A percentile compares a stretch with the other conserved stretches of the same genome.
phyloP scores from a whole-genome alignment of 30 jellyfish, hydroid and myxozoan genomes.

The Catostylus mosaicus region DNA sequence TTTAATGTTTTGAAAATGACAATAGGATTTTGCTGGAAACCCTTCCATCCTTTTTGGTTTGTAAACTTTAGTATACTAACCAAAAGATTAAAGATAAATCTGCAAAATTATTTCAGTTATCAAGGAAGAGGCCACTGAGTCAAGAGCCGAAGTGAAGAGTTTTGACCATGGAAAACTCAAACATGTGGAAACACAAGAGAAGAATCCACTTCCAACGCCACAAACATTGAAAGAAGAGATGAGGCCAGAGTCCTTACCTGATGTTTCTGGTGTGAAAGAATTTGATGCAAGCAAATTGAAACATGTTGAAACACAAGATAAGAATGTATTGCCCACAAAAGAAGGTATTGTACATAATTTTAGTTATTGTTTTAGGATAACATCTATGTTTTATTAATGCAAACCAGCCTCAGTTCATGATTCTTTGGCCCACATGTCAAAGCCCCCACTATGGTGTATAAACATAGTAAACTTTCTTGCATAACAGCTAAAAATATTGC shows the following conservation, averaged over 20 bases:
- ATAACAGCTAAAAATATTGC: no score
- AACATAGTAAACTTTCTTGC: no score
- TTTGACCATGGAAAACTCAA: constrained; percentile 76
- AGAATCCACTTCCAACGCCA: constrained; percentile 90
- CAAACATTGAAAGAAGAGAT: constrained; percentile 82
- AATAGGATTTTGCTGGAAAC: no score
- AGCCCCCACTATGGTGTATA: no score
- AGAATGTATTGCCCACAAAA: constrained; percentile 36
- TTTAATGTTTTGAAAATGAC: no score
- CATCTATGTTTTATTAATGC: no score
- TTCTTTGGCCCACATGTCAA: no score
- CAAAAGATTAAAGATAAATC: no score
- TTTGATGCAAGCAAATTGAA: constrained; percentile 76
- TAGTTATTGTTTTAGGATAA: neutral
- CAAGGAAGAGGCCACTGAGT: constrained; percentile 68
- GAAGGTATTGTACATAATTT: constrained; percentile 43
- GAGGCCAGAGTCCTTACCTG: constrained; percentile 87
- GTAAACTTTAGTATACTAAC: no score
- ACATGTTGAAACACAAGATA: constrained; percentile 84
- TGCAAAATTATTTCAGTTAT: no score
- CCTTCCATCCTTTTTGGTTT: no score
- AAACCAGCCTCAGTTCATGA: no score
- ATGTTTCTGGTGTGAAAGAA: constrained; percentile 76
- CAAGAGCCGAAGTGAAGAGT: constrained; percentile 84
- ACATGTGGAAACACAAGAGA: constrained; percentile 85